Evolutionary conservation across 2,888 invertebrate genomes (phyloP).

Genomic region (Macaria liturata): DNA sequence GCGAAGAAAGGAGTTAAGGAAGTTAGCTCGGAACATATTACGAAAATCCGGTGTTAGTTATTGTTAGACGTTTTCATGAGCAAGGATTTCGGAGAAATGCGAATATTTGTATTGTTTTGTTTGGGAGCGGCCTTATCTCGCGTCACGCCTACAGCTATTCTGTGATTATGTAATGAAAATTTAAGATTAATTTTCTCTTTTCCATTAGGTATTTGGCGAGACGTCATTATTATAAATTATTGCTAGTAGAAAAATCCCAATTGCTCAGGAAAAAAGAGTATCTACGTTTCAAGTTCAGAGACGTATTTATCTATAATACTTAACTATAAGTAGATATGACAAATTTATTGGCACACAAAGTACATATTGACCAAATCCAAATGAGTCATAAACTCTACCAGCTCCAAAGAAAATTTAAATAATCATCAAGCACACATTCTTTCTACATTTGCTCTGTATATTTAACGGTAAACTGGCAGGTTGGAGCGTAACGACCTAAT

Average conservation of each 20-base stretch:
- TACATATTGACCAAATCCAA: no score
- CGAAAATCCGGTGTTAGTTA: constrained; percentile 16
- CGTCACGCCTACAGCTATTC: constrained; percentile 2
- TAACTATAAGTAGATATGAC: no score
- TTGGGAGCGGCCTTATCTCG: constrained; percentile 10
- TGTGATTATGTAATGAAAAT: not conserved
- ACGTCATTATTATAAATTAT: not conserved
- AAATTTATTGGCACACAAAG: no score
- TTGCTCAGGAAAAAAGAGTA: not conserved
- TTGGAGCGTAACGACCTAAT: constrained; percentile 30
- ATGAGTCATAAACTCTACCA: not conserved
- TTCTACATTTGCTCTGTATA: constrained; percentile 33
- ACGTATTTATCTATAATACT: no score
- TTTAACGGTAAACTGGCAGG: constrained; percentile 16
- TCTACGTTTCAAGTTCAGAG: not conserved
- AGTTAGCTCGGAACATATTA: constrained; percentile 12
- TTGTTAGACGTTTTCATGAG: constrained; percentile 12
- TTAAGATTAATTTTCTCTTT: not conserved
- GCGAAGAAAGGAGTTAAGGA: constrained; percentile 7
- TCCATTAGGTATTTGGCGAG: not conserved
- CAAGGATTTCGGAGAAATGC: constrained; percentile 12
- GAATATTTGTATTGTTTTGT: constrained; percentile 20
- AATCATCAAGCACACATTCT: constrained; percentile 10
- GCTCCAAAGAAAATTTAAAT: not conserved
- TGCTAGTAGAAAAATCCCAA: no score